A percentile compares a stretch with the other conserved stretches of the same genome.
phyloP scores from a whole-genome alignment of 2,888 invertebrate genomes.

The Cinara cedri region DNA sequence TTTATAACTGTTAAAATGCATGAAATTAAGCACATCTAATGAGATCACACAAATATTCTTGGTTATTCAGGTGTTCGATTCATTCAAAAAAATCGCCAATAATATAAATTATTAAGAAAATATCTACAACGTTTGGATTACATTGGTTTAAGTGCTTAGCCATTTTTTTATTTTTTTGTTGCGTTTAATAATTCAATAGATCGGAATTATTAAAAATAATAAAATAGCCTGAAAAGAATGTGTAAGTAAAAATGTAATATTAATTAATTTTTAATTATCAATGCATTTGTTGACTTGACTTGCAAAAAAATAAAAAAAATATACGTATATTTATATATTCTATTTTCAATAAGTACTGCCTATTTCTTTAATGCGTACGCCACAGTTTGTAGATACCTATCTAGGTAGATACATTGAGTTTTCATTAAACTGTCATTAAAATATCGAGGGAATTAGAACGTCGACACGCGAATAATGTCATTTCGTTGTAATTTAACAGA shows the following conservation, averaged over 20 bases:
- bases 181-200: no score
- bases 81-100: not conserved
- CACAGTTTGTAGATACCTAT: no score
- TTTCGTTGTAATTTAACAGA: constrained; percentile 32
- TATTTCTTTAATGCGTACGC: no score
- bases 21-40: constrained; percentile 10
- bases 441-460: constrained; percentile 23
- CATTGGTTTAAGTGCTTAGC: no score
- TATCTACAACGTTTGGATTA: no score
- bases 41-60: constrained; percentile 4
- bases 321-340: no score
- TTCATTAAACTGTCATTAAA: constrained; percentile 2
- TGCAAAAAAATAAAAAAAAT: not conserved
- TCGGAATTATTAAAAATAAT: no score
- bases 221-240: no score
- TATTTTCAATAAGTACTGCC: no score
- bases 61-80: not conserved
- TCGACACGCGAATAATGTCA: constrained; percentile 28
- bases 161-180: not conserved
- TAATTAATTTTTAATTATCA: not conserved
- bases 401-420: not conserved
- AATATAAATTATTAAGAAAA: not conserved
- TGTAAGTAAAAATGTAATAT: no score
- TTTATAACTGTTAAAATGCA: constrained; percentile 22
- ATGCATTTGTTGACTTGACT: not conserved